phyloP scores from a whole-genome alignment of 2,797 vertebrate genomes.

The Steatocranus sp. region DNA sequence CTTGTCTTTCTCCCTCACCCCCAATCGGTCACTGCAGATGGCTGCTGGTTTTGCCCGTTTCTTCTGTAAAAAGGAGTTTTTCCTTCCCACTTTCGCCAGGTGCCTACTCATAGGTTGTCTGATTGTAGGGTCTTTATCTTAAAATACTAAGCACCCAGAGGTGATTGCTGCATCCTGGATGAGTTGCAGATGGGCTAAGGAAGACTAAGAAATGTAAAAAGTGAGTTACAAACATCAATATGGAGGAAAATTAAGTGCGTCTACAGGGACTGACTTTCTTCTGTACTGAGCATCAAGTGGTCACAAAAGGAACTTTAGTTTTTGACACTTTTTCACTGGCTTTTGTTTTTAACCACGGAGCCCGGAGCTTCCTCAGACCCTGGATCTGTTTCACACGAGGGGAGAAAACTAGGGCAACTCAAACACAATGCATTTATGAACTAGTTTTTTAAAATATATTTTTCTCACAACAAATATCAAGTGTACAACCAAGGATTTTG shows the following conservation, averaged over 20 bases:
- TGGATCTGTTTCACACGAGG: background rate
- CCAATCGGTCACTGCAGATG: fast-evolving
- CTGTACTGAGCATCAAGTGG: background rate
- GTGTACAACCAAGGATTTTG: background rate
- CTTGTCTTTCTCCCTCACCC: background rate
- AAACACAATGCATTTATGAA: background rate
- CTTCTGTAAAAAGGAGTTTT: background rate
- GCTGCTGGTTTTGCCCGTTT: background rate
- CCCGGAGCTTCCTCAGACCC: background rate
- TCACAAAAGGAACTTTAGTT: background rate
- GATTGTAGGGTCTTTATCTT: background rate
- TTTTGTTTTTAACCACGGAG: fast-evolving
- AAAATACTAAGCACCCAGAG: background rate
- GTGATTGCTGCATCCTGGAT: background rate
- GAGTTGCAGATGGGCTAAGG: fast-evolving
- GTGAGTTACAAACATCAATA: fast-evolving
- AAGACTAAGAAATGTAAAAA: background rate
- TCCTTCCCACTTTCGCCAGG: background rate
- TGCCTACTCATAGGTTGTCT: background rate
- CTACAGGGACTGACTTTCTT: background rate
- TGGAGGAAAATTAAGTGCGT: background rate
- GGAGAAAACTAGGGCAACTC: background rate
- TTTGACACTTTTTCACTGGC: background rate
- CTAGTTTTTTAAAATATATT: background rate
- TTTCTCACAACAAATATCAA: background rate